phyloP scores from a whole-genome alignment of 2,797 vertebrate genomes.

The Molossus alvarezi region DNA sequence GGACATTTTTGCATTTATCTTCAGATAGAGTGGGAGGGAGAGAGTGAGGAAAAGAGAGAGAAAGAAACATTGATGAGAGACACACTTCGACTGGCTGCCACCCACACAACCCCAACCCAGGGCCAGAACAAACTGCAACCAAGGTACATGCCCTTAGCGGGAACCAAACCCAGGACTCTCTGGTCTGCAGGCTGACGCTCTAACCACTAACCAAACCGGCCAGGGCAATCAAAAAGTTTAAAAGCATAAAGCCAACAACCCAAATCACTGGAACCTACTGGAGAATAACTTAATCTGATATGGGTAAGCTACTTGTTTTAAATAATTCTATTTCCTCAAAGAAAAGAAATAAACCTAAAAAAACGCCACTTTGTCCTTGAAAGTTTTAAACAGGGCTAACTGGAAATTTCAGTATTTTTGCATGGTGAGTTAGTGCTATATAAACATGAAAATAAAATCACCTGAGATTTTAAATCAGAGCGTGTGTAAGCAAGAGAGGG shows the following conservation, averaged over 20 bases:
- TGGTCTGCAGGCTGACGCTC: too few species aligned
- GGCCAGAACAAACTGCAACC: too few species aligned
- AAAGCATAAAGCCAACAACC: neutral
- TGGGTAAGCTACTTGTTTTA: neutral
- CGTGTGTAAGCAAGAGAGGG: neutral
- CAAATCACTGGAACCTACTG: neutral
- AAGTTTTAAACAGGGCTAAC: slow-evolving; percentile 22
- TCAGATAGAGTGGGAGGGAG: too few species aligned
- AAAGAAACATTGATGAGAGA: too few species aligned
- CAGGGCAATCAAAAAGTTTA: neutral
- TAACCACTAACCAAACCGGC: too few species aligned
- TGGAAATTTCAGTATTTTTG: neutral
- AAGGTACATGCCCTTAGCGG: too few species aligned
- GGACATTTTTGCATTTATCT: too few species aligned
- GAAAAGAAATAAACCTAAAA: neutral
- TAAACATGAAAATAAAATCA: slow-evolving; percentile 47
- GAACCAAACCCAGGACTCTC: too few species aligned
- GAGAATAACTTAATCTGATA: slow-evolving; percentile 26
- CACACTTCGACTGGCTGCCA: too few species aligned
- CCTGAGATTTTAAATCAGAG: neutral
- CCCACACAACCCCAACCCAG: too few species aligned
- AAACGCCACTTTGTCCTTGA: neutral
- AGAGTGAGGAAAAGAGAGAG: too few species aligned
- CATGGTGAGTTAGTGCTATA: neutral
- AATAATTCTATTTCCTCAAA: neutral